Percentiles rank a stretch among this genome's conserved stretches.
Conservation (phyloP, 2,888 invertebrate genomes). For the Linhomoeus sp. region DNA sequence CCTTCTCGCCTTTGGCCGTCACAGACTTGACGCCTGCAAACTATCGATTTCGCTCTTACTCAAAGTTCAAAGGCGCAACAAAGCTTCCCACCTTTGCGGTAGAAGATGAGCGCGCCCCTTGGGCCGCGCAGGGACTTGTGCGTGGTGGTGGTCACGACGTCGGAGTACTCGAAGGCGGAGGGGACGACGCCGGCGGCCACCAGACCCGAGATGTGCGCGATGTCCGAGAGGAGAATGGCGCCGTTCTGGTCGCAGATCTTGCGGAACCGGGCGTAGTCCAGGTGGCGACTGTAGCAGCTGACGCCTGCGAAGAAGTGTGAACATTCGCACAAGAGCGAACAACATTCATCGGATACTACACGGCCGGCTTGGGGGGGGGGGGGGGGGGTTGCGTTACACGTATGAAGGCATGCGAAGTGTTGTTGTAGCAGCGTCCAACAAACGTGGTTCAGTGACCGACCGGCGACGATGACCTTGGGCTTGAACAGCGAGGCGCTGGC, state of each 20-base stretch:
- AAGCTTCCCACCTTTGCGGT: conserved; percentile 46
- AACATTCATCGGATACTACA: not conserved
- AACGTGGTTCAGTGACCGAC: conserved; percentile 16
- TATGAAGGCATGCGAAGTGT: conserved; percentile 1
- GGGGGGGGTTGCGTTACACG: not conserved
- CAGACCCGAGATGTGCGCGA: conserved; percentile 80
- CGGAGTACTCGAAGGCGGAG: conserved; percentile 67
- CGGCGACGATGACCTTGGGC: conserved; percentile 79
- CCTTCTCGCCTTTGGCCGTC: conserved; percentile 52
- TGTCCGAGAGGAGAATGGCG: conserved; percentile 72
- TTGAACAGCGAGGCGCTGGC: conserved; percentile 64
- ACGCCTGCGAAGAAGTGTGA: conserved; percentile 36
- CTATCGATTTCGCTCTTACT: not conserved
- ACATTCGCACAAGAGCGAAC: not conserved
- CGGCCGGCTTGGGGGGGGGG: not conserved
- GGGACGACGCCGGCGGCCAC: conserved; percentile 75
- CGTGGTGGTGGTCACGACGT: conserved; percentile 80
- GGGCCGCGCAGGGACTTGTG: conserved; percentile 69
- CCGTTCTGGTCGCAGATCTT: conserved; percentile 54
- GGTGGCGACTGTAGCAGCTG: conserved; percentile 72
- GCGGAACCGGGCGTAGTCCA: conserved; percentile 73
- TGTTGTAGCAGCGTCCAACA: not conserved
- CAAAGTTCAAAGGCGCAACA: not conserved
- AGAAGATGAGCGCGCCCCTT: conserved; percentile 64
- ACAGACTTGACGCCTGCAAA: conserved; percentile 46